Percentiles rank a stretch among this genome's conserved stretches.
These are phyloP conservation scores for Tuberolachnus salignus DNA, from an alignment of 2,888 invertebrate genomes.

Conservation along the genomic window DNA sequence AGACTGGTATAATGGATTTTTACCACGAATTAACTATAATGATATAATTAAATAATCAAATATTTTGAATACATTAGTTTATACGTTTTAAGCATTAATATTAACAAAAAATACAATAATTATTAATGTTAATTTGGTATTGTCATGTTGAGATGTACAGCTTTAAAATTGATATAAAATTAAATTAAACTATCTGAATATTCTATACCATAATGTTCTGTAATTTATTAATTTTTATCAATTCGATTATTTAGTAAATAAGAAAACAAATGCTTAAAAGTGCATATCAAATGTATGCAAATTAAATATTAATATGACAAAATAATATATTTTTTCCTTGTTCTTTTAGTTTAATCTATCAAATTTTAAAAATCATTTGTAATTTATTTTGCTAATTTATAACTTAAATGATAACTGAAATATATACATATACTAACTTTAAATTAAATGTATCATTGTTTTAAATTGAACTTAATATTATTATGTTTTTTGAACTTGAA, in stretches of 20 bases:
- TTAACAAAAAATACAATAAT: not conserved
- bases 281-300: not conserved
- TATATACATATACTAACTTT: too few species aligned
- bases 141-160: conserved; percentile 44
- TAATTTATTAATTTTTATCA: not conserved
- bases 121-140: not conserved
- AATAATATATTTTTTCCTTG: not conserved
- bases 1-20: conserved; percentile 21
- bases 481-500: too few species aligned
- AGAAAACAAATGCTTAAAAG: too few species aligned
- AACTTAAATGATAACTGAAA: too few species aligned
- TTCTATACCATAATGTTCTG: not conserved
- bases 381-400: too few species aligned
- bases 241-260: too few species aligned
- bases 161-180: conserved; percentile 19
- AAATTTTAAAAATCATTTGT: too few species aligned
- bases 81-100: not conserved
- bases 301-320: not conserved
- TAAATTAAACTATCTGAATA: not conserved
- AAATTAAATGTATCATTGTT: too few species aligned
- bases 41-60: conserved; percentile 3
- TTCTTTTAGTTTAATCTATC: too few species aligned
- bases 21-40: conserved; percentile 41
- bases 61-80: not conserved
- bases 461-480: too few species aligned